These are phyloP conservation scores for Drosophila nasuta DNA, from an alignment of 1,140 invertebrate species.

Conservation along the genomic window DNA sequence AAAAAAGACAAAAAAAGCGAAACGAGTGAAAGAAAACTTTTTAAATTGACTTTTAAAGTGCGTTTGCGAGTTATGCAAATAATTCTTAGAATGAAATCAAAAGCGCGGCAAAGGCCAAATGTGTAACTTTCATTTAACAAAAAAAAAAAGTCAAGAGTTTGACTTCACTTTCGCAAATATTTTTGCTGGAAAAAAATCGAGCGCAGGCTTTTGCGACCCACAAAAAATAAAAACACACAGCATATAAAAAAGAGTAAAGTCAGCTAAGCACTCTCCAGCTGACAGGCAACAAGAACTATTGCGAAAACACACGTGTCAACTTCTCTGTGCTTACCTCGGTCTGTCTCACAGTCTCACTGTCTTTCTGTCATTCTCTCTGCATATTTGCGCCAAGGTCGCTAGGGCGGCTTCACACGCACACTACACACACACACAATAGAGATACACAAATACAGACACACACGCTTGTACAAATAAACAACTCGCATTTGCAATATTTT, in stretches of 20 bases:
- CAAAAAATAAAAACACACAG: background rate
- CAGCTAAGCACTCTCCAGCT: slow-evolving; percentile 32
- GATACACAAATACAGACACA: background rate
- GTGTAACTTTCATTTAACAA: background rate
- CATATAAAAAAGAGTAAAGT: slow-evolving; percentile 18
- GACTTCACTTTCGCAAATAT: slow-evolving; percentile 7
- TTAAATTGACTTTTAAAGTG: slow-evolving; percentile 79
- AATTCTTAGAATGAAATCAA: slow-evolving; percentile 23
- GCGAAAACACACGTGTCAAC: slow-evolving; percentile 35
- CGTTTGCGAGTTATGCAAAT: slow-evolving; percentile 30
- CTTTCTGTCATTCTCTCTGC: slow-evolving; percentile 22
- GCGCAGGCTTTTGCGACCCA: slow-evolving; percentile 3
- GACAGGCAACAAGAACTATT: slow-evolving; percentile 20
- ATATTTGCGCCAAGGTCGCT: slow-evolving; percentile 56
- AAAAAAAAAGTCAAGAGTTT: background rate
- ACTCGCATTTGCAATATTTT: slow-evolving; percentile 27
- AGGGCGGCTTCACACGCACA: slow-evolving; percentile 35
- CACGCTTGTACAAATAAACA: background rate
- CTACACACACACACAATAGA: slow-evolving; percentile 15
- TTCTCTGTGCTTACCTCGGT: background rate
- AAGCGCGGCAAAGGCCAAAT: slow-evolving; percentile 7
- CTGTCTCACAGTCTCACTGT: background rate
- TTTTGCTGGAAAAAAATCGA: slow-evolving; percentile 4
- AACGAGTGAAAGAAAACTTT: slow-evolving; percentile 39
- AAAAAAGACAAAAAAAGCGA: slow-evolving; percentile 2